These are phyloP conservation scores for Lucilia cuprina DNA, from an alignment of 1,140 invertebrate genomes.

Conservation along the genomic window DNA sequence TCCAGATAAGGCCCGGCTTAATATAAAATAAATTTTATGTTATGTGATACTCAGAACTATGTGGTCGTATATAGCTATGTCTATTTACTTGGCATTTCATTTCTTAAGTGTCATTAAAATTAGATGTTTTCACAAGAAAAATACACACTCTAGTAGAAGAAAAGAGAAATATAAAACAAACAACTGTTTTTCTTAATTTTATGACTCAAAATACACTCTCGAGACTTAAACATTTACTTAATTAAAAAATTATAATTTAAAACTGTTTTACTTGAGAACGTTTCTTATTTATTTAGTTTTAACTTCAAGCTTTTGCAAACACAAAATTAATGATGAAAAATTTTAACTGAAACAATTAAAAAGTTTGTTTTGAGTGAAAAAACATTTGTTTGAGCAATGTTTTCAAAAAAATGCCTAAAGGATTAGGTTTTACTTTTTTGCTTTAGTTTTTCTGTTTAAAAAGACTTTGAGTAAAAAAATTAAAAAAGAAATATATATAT, in stretches of 20 bases:
- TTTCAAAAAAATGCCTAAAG: not conserved
- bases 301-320: not conserved
- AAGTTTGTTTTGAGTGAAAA: not conserved
- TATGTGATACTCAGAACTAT: no score
- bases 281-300: not conserved
- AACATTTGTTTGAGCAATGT: not conserved
- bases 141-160: not conserved
- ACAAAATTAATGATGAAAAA: not conserved
- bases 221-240: constrained; percentile 26
- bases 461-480: not conserved
- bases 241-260: constrained; percentile 25
- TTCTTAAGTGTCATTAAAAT: not conserved
- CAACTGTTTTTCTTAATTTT: not conserved
- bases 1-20: no score
- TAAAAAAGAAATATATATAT: no score
- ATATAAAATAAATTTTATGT: no score
- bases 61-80: not conserved
- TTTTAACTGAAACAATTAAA: not conserved
- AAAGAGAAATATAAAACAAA: not conserved
- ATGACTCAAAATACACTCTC: not conserved
- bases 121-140: not conserved
- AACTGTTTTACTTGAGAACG: not conserved
- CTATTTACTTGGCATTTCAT: no score
- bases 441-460: not conserved
- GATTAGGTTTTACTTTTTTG: not conserved